A percentile compares a stretch with the other conserved stretches of the same genome.
phyloP scores from a whole-genome alignment of 2,888 invertebrate genomes.

The Zhengitettix transpicula region DNA sequence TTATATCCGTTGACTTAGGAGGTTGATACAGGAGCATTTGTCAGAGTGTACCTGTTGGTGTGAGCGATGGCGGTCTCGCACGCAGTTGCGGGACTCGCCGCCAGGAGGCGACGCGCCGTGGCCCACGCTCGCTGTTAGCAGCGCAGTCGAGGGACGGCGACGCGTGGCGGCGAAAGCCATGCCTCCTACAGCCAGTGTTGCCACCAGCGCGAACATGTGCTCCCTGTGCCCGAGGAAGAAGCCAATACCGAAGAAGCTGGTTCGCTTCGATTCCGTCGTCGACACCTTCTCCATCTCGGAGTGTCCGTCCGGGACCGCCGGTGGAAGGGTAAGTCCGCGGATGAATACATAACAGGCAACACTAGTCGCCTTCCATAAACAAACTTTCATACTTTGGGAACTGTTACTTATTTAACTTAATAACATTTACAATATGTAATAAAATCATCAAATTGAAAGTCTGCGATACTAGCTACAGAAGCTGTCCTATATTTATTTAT shows the following conservation, averaged over 20 bases:
- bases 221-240: slow-evolving; percentile 38
- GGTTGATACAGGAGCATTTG: too few relatives aligned
- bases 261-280: slow-evolving; percentile 42
- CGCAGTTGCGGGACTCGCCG: background rate
- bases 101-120: background rate
- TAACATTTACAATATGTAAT: too few relatives aligned
- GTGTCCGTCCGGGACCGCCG: slow-evolving; percentile 22
- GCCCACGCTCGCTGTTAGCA: background rate
- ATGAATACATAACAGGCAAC: too few relatives aligned
- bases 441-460: too few relatives aligned
- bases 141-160: background rate
- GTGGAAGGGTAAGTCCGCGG: slow-evolving; percentile 26
- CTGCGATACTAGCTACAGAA: too few relatives aligned
- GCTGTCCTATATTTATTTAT: too few relatives aligned
- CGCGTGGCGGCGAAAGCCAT: slow-evolving; percentile 4
- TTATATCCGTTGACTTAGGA: too few relatives aligned
- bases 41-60: background rate
- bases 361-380: too few relatives aligned
- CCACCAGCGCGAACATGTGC: slow-evolving; percentile 36
- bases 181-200: slow-evolving; percentile 10
- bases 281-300: slow-evolving; percentile 44
- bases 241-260: slow-evolving; percentile 35
- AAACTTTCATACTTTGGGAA: too few relatives aligned
- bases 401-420: too few relatives aligned
- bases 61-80: background rate